Base-by-base conservation (phyloP, 2,113 vertebrate species). In the Pachyramphus minor region DNA sequence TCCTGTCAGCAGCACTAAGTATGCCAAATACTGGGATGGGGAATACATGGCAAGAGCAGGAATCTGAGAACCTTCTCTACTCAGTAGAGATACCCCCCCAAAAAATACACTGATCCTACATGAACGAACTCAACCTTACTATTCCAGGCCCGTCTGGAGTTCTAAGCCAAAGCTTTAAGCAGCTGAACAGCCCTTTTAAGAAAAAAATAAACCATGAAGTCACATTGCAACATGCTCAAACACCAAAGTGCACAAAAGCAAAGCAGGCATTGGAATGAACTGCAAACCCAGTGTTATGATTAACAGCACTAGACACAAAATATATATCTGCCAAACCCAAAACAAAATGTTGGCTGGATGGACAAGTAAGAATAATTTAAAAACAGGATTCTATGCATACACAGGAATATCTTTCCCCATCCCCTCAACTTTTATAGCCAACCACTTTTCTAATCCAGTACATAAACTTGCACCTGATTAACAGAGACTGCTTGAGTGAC, bases 21-120 rank as follows among this genome's bases (percentile, higher is more conserved):
- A 8, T 17, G 18, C 5, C 27, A 63, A 67, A 67, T 31, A 66
- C 12, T 33, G 4, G 11, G 22, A 41, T n/a, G 69, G 23, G 18
- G 10, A 90, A 28, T 11, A 25, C 20, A 69, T 27, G 9, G 19
- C 60, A 78, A 63, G 52, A 79, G 35, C 1, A 87, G 5, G 39
- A 82, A 63, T 27, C 2, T 19, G 9, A 72, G 21, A 12, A 63
- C 16, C 25, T 68, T 59, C 37, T 6, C 47, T 39, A 12, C 25
- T 39, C 66, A 21, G 39, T 2, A 58, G 27, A 73, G 14, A 21
- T 41, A 30, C 1, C 3, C 11, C 11, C 13, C 25, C 21, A 0
- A 9, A 82, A 80, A 69, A 74, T 10, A 19, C 3, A 18, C 33
- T 64, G 11, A 37, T 47, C 19, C 8, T 37, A 30, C 6, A 31